A percentile compares a stretch with the other conserved stretches of the same genome.
Evolutionary conservation across 2,797 vertebrate genomes (phyloP).

Genomic region (Fratercula arctica): DNA sequence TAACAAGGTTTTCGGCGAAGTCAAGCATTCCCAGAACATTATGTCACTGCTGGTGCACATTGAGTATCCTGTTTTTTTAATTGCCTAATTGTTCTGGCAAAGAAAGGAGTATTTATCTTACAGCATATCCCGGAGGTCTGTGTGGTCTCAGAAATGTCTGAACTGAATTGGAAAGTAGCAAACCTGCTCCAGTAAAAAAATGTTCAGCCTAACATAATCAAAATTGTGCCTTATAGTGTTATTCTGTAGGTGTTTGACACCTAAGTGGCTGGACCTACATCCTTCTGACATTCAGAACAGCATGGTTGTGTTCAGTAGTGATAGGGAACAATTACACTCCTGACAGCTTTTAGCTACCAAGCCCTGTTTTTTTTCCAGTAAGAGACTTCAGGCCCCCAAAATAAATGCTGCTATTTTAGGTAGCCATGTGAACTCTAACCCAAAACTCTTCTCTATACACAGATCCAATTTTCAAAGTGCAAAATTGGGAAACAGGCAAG

Average conservation of each 20-base stretch:
- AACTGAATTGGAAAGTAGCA: not conserved
- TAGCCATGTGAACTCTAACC: not conserved
- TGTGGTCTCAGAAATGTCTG: not conserved
- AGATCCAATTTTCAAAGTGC: not conserved
- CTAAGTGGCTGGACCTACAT: not conserved
- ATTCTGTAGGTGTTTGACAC: not conserved
- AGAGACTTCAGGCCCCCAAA: not conserved
- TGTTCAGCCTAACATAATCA: not conserved
- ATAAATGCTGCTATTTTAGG: not conserved
- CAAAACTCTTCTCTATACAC: not conserved
- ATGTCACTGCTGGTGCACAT: not conserved
- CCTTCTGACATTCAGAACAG: not conserved
- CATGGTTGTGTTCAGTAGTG: not conserved
- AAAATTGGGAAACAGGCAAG: not conserved
- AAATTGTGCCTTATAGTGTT: not conserved
- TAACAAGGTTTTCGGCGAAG: not conserved
- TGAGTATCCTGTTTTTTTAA: not conserved
- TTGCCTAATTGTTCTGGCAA: not conserved
- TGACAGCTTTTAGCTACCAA: not conserved
- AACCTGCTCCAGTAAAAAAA: not conserved
- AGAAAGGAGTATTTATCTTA: not conserved
- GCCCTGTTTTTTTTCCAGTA: not conserved
- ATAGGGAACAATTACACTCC: not conserved
- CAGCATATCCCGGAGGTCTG: not conserved
- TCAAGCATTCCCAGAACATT: not conserved